Conservation (phyloP, 1,140 invertebrate genomes). For the Phenacoccus solenopsis region DNA sequence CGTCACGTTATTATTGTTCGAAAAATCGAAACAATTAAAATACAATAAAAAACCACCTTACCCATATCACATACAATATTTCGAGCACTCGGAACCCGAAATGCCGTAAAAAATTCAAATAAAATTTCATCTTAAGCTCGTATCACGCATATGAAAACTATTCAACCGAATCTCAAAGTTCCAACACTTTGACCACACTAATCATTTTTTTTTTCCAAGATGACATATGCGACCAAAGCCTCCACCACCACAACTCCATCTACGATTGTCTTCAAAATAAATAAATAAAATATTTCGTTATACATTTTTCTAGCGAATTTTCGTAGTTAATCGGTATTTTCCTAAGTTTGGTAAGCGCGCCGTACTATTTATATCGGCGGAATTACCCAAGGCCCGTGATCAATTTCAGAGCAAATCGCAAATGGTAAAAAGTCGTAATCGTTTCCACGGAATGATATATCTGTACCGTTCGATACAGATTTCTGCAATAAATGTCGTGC, state of each 20-base stretch:
- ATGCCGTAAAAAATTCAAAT: not conserved
- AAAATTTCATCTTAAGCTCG: not conserved
- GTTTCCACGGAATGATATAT: not conserved
- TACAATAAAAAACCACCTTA: not conserved
- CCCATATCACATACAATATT: not conserved
- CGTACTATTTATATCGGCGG: not conserved
- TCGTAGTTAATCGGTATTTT: not conserved
- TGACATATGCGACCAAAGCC: too few relatives aligned
- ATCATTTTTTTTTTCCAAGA: too few relatives aligned
- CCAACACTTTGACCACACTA: too few relatives aligned
- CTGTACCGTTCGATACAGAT: not conserved
- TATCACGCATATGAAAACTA: too few relatives aligned
- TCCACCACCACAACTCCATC: too few relatives aligned
- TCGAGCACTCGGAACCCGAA: not conserved
- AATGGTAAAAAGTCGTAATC: not conserved
- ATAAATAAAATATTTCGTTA: not conserved
- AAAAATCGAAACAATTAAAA: too few relatives aligned
- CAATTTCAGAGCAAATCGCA: not conserved
- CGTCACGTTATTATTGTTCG: too few relatives aligned
- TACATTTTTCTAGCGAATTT: not conserved
- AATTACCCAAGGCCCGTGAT: not conserved
- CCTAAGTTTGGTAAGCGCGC: not conserved
- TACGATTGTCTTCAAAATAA: too few relatives aligned
- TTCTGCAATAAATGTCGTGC: too few relatives aligned
- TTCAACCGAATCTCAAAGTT: too few relatives aligned